These are phyloP conservation scores for Limanda limanda DNA, from an alignment of 2,113 vertebrate species.

Conservation along the genomic window DNA sequence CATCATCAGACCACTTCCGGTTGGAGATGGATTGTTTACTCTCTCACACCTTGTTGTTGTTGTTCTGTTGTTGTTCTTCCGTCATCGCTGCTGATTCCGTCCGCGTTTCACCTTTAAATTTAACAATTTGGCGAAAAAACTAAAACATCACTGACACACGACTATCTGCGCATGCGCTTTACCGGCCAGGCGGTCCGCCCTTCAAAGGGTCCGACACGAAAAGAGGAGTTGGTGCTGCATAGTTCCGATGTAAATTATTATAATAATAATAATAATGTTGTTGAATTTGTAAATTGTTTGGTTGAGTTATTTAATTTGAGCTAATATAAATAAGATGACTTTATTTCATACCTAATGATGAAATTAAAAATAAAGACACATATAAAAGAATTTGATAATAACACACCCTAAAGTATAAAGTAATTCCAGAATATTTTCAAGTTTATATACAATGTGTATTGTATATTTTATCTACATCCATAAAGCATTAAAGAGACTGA, in stretches of 20 bases:
- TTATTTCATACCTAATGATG: no score
- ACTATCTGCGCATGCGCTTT: slow-evolving; percentile 7
- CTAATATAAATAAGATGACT: no score
- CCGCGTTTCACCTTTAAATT: not conserved
- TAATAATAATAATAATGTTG: not conserved
- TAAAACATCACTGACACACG: not conserved
- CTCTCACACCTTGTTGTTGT: not conserved
- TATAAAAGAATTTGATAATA: no score
- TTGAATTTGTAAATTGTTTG: no score
- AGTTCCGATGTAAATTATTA: slow-evolving; percentile 15
- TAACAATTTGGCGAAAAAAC: not conserved
- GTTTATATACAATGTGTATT: no score
- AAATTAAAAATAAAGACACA: no score
- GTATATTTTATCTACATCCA: no score
- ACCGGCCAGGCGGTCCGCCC: not conserved
- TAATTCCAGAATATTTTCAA: no score
- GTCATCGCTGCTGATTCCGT: not conserved
- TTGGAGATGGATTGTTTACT: not conserved
- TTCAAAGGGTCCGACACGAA: not conserved
- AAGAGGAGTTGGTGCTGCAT: accelerated
- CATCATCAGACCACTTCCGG: not conserved
- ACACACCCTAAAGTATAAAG: no score
- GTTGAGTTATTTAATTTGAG: no score
- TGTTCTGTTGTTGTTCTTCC: not conserved
- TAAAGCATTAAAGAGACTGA: no score